Base-by-base conservation (phyloP, 2,888 invertebrate species). In the Cistogaster globosa region DNA sequence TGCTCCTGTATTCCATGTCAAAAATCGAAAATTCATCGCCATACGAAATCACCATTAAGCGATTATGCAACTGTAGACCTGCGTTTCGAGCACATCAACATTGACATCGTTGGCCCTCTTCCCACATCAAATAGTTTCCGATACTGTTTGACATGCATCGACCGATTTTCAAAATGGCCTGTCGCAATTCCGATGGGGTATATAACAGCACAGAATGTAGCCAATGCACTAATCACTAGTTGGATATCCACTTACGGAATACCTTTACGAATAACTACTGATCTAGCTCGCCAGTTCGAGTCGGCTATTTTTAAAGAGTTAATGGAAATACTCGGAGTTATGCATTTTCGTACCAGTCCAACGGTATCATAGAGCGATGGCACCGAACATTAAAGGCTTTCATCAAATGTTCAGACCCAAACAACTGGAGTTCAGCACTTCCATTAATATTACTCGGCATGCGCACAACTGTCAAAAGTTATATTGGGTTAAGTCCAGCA, bases 1-100 rank as follows among this genome's bases (percentile, higher is more conserved):
- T 65, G 71, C 11, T 62, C n/a, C 1, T 85, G 79, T 53, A 12
- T 71, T 20, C 26, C 51, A 26, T 84, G 77, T 16, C 76, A 82
- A 71, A 53, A 51, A 53, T 55, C 62, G 11, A 86, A 86, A 58
- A 32, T 79, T 4, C n/a, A 65, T 48, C 65, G 65, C n/a, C 51
- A 65, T 11, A 65, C 51, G 26, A 65, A 51, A 32, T 48, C 32
- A 48, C 26, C 48, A 32, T 11, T 32, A 18, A 16, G 48, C 53
- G 57, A 26, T 26, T 38, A 53, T 6, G 75, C 71, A 12, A 63
- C 84, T 20, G 83, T 93, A 86, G 83, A 88, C 4, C 91, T 92
- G 78, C 88, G 7, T 63, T 86, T 14, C 76, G 65, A 6, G 36
- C 87, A 62, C 18, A 62, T 42, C 20, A 62, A 38, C 38, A 38